phyloP scores from a whole-genome alignment of 2,113 vertebrate species.

The Macaca mulatta region DNA sequence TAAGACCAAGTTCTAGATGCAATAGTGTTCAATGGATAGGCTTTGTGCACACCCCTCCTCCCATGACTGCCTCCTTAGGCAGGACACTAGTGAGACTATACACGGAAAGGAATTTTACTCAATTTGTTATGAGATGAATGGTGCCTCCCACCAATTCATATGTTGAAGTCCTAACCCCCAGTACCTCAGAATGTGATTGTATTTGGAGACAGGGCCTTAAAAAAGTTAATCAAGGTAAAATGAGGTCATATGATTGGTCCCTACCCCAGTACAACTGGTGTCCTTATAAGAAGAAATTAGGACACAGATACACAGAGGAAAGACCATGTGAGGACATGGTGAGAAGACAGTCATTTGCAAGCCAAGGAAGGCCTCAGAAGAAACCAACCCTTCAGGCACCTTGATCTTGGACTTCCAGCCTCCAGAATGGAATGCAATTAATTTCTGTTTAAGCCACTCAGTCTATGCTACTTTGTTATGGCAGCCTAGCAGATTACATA shows the following conservation, averaged over 20 bases:
- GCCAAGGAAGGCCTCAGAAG: neutral
- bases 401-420: neutral
- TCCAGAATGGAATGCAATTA: neutral
- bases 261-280: neutral
- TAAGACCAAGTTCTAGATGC: slow-evolving; percentile 72
- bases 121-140: neutral
- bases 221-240: neutral
- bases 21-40: slow-evolving; percentile 43
- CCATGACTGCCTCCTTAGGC: neutral
- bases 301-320: neutral
- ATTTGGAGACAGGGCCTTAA: neutral
- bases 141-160: neutral
- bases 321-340: neutral
- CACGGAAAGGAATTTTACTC: neutral
- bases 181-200: neutral
- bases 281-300: neutral
- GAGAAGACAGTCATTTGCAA: neutral
- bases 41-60: neutral
- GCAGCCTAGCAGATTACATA: neutral
- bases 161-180: neutral
- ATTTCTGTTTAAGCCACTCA: neutral
- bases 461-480: neutral
- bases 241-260: neutral
- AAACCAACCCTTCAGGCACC: neutral
- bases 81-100: neutral